A percentile compares a stretch with the other conserved stretches of the same genome.
These are phyloP conservation scores for Daubentonia madagascariensis DNA, from an alignment of 2,113 vertebrate species.

Conservation along the genomic window DNA sequence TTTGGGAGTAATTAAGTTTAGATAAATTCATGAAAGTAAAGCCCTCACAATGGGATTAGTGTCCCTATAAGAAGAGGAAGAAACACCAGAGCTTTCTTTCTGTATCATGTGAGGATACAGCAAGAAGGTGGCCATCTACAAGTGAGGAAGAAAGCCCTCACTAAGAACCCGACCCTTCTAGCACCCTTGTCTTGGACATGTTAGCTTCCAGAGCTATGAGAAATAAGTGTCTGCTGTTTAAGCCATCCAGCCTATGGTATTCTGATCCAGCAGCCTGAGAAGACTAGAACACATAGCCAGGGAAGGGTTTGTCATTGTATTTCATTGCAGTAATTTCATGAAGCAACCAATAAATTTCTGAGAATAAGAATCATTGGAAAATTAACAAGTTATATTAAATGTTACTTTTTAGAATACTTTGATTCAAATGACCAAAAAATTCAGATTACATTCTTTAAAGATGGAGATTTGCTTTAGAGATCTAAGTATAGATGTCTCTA, in stretches of 20 bases:
- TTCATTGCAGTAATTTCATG: not conserved
- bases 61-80: not conserved
- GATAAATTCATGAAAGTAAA: not conserved
- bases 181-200: not conserved
- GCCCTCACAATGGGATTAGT: not conserved
- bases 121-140: not conserved
- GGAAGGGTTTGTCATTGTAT: not conserved
- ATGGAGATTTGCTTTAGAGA: not conserved
- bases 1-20: not conserved
- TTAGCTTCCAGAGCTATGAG: not conserved
- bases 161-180: fast-evolving
- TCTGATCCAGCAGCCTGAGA: not conserved
- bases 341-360: not conserved
- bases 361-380: not conserved
- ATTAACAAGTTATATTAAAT: not conserved
- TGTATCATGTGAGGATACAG: not conserved
- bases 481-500: not conserved
- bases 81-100: not conserved
- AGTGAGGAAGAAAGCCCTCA: not conserved
- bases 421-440: not conserved
- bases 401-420: not conserved
- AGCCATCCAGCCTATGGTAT: not conserved
- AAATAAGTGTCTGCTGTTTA: not conserved
- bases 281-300: not conserved
- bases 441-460: not conserved